Base-by-base conservation (phyloP, 2,113 vertebrate species). In the Physeter macrocephalus region DNA sequence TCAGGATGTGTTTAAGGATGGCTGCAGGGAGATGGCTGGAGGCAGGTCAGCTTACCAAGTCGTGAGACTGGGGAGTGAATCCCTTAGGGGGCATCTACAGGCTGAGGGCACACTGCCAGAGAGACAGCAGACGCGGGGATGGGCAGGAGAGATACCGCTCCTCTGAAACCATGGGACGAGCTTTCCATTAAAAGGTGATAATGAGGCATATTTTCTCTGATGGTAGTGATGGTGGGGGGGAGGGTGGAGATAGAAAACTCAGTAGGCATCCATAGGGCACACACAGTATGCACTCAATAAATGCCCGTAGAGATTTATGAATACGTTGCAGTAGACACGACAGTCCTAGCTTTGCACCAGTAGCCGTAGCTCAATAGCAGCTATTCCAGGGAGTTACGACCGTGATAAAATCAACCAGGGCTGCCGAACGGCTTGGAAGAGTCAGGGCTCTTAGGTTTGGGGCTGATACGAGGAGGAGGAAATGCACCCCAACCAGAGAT, bases 371-470 rank as follows among this genome's bases (percentile, higher is more conserved):
- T n/a, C 39, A 43, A 78, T 0, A 1, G 91, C 86, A 2, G 77
- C 92, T 89, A 29, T 97, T 93, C 52, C 13, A 17, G 88, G 96
- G 96, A 96, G 54, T 96, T 93, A 97, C 25, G 80, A 10, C 31
- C 0, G 57, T n/a, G 92, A 97, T 97, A 69, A 96, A 95, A 96
- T 59, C 92, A 20, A 8, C 86, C 5, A 1, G 31, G 86, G 82
- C 93, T 20, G 75, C 80, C 0, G 6, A 1, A 39, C 1, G 0
- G 72, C 82, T 69, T 3, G 1, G 54, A 86, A 72, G 88, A 87
- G 46, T 34, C 21, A 71, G 81, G 57, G 71, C 59, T 69, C 95
- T 86, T 49, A 9, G 87, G 43, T 90, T 23, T n/a, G 67, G 57
- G 78, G 52, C 83, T 87, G 11, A 4, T 8, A 25, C 3, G 0